phyloP scores from a whole-genome alignment of 2,113 vertebrate genomes.

The Ramphastos sulfuratus region DNA sequence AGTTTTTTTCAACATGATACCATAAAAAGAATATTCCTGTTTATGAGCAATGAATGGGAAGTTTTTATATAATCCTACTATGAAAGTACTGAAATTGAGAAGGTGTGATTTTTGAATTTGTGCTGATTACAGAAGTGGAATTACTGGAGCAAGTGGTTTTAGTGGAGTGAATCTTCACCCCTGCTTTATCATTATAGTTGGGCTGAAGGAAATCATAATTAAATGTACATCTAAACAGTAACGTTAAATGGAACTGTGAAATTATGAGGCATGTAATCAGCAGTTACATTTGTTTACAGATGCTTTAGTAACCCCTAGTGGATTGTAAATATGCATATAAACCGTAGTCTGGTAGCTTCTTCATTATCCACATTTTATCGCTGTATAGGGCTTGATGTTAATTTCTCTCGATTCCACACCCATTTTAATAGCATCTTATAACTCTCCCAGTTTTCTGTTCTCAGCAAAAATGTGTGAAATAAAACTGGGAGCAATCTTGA shows the following conservation, averaged over 20 bases:
- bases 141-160: background rate
- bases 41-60: background rate
- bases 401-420: background rate
- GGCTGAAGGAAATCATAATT: background rate
- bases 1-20: background rate
- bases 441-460: background rate
- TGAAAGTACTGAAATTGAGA: background rate
- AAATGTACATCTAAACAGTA: background rate
- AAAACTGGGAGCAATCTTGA: background rate
- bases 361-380: background rate
- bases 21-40: background rate
- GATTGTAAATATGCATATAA: slow-evolving; percentile 10
- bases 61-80: background rate
- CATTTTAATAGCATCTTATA: background rate
- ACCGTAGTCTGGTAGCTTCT: background rate
- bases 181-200: background rate
- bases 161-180: background rate
- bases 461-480: background rate
- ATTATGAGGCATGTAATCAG: background rate
- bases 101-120: background rate
- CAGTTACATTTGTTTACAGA: slow-evolving; percentile 22
- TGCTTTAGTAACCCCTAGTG: background rate
- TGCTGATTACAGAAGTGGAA: background rate
- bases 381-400: background rate
- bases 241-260: background rate